Evolutionary conservation across 2,113 vertebrate genomes (phyloP).

Genomic region (Nanorana parkeri): DNA sequence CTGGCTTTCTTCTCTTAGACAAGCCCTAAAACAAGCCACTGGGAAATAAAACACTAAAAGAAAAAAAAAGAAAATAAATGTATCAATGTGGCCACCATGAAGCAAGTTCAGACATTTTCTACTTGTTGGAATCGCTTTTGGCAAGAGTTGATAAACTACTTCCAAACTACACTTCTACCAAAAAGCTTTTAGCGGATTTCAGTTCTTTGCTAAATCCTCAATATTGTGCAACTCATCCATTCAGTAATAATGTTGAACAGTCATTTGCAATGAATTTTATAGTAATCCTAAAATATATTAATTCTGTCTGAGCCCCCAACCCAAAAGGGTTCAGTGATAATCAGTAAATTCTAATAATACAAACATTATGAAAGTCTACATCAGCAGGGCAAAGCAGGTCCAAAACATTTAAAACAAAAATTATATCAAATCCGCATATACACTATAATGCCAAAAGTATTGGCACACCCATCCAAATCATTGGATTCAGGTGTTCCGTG

Average conservation of each 20-base stretch:
- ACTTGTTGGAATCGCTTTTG: slow-evolving; percentile 51
- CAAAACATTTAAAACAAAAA: too few relatives aligned
- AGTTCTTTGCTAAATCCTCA: slow-evolving; percentile 23
- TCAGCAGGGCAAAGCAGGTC: too few relatives aligned
- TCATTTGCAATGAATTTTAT: not conserved
- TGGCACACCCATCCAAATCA: too few relatives aligned
- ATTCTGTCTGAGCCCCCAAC: too few relatives aligned
- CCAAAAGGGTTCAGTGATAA: too few relatives aligned
- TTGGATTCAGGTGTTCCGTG: too few relatives aligned
- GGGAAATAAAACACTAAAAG: slow-evolving; percentile 49
- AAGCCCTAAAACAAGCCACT: slow-evolving; percentile 48
- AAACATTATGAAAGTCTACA: too few relatives aligned
- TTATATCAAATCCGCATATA: too few relatives aligned
- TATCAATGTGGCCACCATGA: slow-evolving; percentile 55
- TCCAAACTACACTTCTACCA: slow-evolving; percentile 43
- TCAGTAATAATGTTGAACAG: slow-evolving; percentile 3
- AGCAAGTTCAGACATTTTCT: slow-evolving; percentile 53
- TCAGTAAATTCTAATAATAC: too few relatives aligned
- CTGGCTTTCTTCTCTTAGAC: slow-evolving; percentile 46
- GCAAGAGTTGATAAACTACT: slow-evolving; percentile 42
- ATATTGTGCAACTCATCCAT: slow-evolving; percentile 7
- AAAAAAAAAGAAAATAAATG: slow-evolving; percentile 46
- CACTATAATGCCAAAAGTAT: too few relatives aligned
- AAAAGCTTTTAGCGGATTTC: slow-evolving; percentile 40
- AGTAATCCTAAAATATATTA: not conserved